Evolutionary conservation across 2,113 vertebrate genomes (phyloP).

Genomic region (Hylia prasina): DNA sequence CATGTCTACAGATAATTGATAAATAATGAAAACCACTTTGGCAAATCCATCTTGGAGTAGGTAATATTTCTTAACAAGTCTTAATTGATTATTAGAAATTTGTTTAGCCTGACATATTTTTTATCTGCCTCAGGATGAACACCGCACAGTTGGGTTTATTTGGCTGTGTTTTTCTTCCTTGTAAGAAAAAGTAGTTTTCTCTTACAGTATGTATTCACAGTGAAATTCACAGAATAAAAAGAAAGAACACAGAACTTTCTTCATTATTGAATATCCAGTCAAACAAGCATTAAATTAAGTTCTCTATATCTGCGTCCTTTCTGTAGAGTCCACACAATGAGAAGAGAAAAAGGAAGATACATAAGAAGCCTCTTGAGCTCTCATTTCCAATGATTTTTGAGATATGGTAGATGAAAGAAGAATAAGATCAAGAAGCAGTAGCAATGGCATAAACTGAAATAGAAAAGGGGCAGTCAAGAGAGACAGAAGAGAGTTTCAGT

Average conservation of each 20-base stretch:
- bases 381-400: neutral
- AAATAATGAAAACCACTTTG: neutral
- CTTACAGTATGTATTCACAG: neutral
- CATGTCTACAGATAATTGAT: neutral
- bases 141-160: neutral
- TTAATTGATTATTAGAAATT: neutral
- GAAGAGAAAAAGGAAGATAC: neutral
- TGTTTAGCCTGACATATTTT: neutral
- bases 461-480: neutral
- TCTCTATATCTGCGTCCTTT: neutral
- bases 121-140: neutral
- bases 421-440: neutral
- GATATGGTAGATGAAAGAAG: neutral
- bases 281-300: neutral
- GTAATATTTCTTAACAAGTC: neutral
- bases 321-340: neutral
- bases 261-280: neutral
- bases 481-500: neutral
- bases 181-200: neutral
- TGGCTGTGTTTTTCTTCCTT: neutral
- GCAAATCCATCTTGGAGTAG: neutral
- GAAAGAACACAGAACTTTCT: neutral
- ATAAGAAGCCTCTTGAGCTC: rapidly evolving
- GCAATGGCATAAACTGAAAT: neutral
- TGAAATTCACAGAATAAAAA: neutral